Conservation (phyloP, 2,888 invertebrate species). For the Tridacna gigas region DNA sequence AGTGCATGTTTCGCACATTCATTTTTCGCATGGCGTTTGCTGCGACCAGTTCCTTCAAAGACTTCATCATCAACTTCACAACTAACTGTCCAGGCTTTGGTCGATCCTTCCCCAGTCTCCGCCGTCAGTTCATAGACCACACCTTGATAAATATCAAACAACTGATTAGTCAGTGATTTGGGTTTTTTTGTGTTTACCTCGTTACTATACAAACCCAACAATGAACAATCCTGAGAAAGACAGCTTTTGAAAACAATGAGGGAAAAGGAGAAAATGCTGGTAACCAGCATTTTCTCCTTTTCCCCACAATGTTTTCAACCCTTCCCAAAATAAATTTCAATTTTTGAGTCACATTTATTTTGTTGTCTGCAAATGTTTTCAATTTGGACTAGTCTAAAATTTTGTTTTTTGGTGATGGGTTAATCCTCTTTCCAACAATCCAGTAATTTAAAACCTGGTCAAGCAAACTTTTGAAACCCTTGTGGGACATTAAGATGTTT, state of each 20-base stretch:
- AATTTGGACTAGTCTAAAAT: too few species aligned
- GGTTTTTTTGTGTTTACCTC: too few species aligned
- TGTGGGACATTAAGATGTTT: too few species aligned
- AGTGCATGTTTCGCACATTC: conserved; percentile 69
- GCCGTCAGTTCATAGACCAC: conserved; percentile 63
- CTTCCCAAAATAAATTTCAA: too few species aligned
- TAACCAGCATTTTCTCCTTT: background rate
- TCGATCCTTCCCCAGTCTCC: conserved; percentile 59
- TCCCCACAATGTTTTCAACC: background rate
- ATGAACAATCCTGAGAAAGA: too few species aligned
- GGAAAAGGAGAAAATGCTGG: background rate
- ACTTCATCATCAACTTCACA: conserved; percentile 61
- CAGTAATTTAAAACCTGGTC: too few species aligned
- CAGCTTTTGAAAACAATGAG: background rate
- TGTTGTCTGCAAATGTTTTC: too few species aligned
- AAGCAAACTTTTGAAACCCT: too few species aligned
- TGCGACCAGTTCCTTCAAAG: conserved; percentile 66
- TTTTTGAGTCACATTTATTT: too few species aligned
- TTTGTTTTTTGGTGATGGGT: too few species aligned
- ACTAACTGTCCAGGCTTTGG: conserved; percentile 63
- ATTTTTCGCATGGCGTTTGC: conserved; percentile 69
- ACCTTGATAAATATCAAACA: conserved; percentile 19
- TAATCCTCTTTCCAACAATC: too few species aligned
- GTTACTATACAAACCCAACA: background rate
- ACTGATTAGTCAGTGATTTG: too few species aligned